phyloP scores from a whole-genome alignment of 1,140 invertebrate genomes.

The Cyclina sinensis region DNA sequence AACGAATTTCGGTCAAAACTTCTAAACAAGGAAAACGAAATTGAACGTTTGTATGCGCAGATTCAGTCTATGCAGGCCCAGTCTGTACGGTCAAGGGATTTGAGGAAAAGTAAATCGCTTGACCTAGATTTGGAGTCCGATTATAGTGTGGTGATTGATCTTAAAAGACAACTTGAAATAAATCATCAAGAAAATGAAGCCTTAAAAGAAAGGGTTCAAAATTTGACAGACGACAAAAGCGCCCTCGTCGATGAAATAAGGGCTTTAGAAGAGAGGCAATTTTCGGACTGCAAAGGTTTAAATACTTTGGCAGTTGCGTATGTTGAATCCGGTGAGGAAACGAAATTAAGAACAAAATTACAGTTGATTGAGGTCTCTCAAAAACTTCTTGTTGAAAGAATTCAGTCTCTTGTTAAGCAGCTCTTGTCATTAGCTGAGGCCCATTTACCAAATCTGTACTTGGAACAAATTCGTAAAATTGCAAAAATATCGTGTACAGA shows the following conservation, averaged over 20 bases:
- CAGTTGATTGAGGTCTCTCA: slow-evolving; percentile 5
- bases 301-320: slow-evolving; percentile 35
- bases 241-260: slow-evolving; percentile 89
- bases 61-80: slow-evolving; percentile 88
- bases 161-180: slow-evolving; percentile 91
- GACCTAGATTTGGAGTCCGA: slow-evolving; percentile 77
- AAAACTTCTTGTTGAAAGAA: slow-evolving; percentile 19
- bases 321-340: slow-evolving; percentile 30
- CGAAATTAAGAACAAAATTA: slow-evolving; percentile 28
- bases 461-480: slow-evolving; percentile 36
- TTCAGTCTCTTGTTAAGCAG: slow-evolving; percentile 41
- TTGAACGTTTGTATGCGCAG: slow-evolving; percentile 92
- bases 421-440: slow-evolving; percentile 24
- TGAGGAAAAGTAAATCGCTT: slow-evolving; percentile 82
- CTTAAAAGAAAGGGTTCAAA: slow-evolving; percentile 74
- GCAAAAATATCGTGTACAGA: slow-evolving; percentile 53
- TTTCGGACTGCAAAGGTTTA: background rate
- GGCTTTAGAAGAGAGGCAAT: slow-evolving; percentile 62
- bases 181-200: slow-evolving; percentile 89
- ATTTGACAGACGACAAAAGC: slow-evolving; percentile 78
- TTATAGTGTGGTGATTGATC: slow-evolving; percentile 88
- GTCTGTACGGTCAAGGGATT: slow-evolving; percentile 82
- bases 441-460: slow-evolving; percentile 38
- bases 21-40: slow-evolving; percentile 94
- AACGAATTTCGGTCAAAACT: slow-evolving; percentile 91